Base-by-base conservation (phyloP, 2,797 vertebrate species). In the Ptychadena robeensis region DNA sequence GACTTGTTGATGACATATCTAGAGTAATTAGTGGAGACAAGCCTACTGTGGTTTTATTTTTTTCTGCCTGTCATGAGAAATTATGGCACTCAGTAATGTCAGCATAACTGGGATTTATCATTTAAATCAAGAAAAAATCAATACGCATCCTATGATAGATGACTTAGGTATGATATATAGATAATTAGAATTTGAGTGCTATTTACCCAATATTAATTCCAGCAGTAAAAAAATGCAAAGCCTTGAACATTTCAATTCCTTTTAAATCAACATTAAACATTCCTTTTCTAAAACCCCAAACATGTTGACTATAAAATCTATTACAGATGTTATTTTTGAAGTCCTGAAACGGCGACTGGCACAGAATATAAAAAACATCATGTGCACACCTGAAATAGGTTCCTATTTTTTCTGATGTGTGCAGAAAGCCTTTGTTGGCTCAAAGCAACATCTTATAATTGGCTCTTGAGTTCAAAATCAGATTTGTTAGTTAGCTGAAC, bases 401-500 rank as follows among this genome's bases (percentile, higher is more conserved):
- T 53, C 31, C 27, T 48, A 48, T 25, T 35, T 73, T 84, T 70
- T 86, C 64, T 85, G 75, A 81, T 75, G 81, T 83, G 78, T 88
- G 84, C 73, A 73, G 87, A 87, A 87, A 67, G 30, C 77, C 82
- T 87, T 67, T 74, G 86, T 82, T 63, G 57, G 85, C 86, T 82
- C 78, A 85, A 86, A 83, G 88, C 87, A 86, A 90, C 91, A 89
- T 88, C 88, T 89, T 91, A 90, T 90, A 89, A 91, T 89, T 90
- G 87, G 65, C 65, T 82, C 87, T 82, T 88, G 61, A 80, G 28
- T 86, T 44, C 18, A 82, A 80, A 82, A 85, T 86, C 86, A 66
- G 79, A 86, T 88, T 89, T 87, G 87, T n/a, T 32, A 87, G 85
- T 65, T 81, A 89, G 78, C 27, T 3, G 15, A 57, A 37, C 87